These are phyloP conservation scores for Pyrocoelia pectoralis DNA, from an alignment of 2,888 invertebrate genomes.

Conservation along the genomic window DNA sequence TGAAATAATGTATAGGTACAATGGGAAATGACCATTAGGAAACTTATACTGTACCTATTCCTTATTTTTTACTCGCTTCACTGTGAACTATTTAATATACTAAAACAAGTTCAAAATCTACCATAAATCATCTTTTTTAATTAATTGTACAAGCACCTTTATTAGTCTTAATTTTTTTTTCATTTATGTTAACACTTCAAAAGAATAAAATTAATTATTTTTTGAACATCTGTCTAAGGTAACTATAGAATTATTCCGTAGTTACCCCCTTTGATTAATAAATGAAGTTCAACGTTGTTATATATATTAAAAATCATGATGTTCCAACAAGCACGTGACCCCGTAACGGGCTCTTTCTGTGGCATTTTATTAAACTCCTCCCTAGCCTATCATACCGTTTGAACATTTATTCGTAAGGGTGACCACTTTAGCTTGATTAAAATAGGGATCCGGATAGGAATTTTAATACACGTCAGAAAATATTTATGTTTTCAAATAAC, in stretches of 20 bases:
- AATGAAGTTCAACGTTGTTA: constrained; percentile 30
- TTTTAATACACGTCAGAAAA: constrained; percentile 57
- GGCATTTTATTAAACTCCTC: constrained; percentile 50
- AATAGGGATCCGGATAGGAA: constrained; percentile 50
- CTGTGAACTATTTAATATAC: no score
- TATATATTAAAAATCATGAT: constrained; percentile 34
- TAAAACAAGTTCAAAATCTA: no score
- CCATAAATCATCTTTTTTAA: no score
- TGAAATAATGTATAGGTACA: no score
- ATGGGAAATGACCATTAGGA: no score
- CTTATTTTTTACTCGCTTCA: no score
- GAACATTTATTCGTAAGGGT: constrained; percentile 59
- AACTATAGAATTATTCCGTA: constrained; percentile 11
- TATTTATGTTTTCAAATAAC: constrained; percentile 50
- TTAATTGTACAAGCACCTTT: no score
- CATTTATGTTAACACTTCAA: not conserved
- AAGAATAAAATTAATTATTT: constrained; percentile 7
- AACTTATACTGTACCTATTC: no score
- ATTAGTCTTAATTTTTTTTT: no score
- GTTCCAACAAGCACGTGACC: constrained; percentile 32
- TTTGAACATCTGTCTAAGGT: constrained; percentile 9
- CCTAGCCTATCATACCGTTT: constrained; percentile 53
- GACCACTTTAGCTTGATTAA: constrained; percentile 58
- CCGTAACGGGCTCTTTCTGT: constrained; percentile 30
- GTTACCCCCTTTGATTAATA: constrained; percentile 23